Conservation (phyloP, 2,113 vertebrate species). For the Vombatus ursinus region DNA sequence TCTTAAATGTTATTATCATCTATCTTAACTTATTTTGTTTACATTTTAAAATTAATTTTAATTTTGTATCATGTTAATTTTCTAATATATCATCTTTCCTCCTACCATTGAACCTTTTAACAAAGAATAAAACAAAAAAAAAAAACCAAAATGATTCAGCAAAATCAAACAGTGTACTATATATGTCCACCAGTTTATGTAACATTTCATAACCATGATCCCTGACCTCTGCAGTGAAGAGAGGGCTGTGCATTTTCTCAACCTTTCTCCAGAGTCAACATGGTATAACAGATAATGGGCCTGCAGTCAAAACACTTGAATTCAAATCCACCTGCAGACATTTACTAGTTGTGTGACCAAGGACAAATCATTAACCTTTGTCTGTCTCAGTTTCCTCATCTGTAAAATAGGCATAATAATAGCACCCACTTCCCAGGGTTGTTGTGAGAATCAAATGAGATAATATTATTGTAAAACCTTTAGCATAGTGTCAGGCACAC, state of each 20-base stretch:
- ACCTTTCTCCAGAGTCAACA: background rate
- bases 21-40: background rate
- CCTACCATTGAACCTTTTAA: background rate
- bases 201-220: background rate
- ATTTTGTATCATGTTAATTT: background rate
- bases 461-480: background rate
- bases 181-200: background rate
- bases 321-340: background rate
- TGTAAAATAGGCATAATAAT: background rate
- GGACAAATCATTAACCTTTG: background rate
- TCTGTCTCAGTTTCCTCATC: background rate
- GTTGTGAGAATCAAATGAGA: background rate
- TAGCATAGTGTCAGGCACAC: background rate
- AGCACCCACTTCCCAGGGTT: background rate
- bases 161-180: background rate
- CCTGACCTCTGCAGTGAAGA: background rate
- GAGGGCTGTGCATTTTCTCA: background rate
- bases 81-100: background rate
- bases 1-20: background rate
- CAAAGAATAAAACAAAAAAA: background rate
- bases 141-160: background rate
- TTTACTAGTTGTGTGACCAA: background rate
- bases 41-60: background rate
- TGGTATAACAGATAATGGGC: background rate
- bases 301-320: background rate